Base-by-base conservation (phyloP, 2,797 vertebrate genomes). In the Chelon labrosus region DNA sequence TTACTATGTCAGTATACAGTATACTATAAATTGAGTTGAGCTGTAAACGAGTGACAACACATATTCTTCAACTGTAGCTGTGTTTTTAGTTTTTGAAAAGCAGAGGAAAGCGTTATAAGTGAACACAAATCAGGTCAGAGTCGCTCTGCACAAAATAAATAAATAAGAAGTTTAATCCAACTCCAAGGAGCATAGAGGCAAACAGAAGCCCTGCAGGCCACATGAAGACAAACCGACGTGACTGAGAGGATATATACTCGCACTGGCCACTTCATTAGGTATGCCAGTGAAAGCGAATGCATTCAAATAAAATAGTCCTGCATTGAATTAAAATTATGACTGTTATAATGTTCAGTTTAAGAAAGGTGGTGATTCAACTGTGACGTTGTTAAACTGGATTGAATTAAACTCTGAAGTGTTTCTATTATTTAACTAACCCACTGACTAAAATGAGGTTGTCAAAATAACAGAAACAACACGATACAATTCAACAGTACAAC, bases 171-270 rank as follows among this genome's bases (percentile, higher is more conserved):
- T 46, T 67, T 22, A 64, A 70, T 66, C 46, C 25, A 35, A 77
- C 52, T 39, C 10, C n/a, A 13, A 55, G 35, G 20, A 69, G 38
- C 5, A 0, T 4, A 27, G 61, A 56, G 19, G 61, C 10, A 73
- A 27, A 78, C 51, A 51, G 75, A 73, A 67, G 71, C 70, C 53
- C 39, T 16, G 42, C 53, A 27, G 71, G 77, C 35, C 5, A 79
- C 37, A 78, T 85, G 83, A 82, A 78, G 86, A 83, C 87, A 89
- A 84, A 88, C 84, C 58, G 88, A 85, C 47, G 47, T 14, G n/a
- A 65, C 44, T 47, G 35, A 57, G 42, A 61, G 27, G 66, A 74
- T 2, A 4, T n/a, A 16, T 8, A 35, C 31, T 35, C 31, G 2
- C 31, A 35, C 7, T 7, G 31, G 31, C 31, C 7, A 7, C 31